Percentiles rank a stretch among this genome's conserved stretches.
Evolutionary conservation across 2,797 vertebrate species (phyloP).

Genomic region (Poeciliopsis presidionis): DNA sequence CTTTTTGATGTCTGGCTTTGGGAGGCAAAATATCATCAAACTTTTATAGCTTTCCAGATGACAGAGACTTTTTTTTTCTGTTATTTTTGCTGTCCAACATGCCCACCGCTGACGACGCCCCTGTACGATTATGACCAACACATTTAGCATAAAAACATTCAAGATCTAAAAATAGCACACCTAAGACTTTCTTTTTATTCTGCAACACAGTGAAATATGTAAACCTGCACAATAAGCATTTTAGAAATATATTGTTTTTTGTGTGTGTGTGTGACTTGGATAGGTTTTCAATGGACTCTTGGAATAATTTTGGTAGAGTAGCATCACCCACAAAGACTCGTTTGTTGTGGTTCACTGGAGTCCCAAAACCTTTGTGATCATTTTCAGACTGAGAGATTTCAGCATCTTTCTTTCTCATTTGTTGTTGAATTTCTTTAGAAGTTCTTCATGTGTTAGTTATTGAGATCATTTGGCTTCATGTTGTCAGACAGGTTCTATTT

Average conservation of each 20-base stretch:
- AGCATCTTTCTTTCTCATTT: background rate
- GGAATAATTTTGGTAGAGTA: background rate
- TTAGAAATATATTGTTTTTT: background rate
- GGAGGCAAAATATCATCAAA: constrained; percentile 57
- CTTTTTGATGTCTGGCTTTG: constrained; percentile 27
- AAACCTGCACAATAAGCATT: background rate
- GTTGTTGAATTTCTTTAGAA: background rate
- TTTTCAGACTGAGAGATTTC: background rate
- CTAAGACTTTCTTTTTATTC: constrained; percentile 11
- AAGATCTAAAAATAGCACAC: constrained; percentile 53
- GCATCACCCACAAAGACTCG: background rate
- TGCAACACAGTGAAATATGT: background rate
- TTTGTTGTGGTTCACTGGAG: background rate
- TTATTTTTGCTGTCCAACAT: constrained; percentile 64
- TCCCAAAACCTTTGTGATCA: background rate
- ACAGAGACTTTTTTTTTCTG: constrained; percentile 47
- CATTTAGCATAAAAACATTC: constrained; percentile 54
- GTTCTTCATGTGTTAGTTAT: background rate
- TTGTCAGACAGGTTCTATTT: background rate
- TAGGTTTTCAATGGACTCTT: background rate
- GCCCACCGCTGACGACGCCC: constrained; percentile 36
- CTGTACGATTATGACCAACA: constrained; percentile 51
- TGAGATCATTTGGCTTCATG: background rate
- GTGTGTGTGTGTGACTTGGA: background rate
- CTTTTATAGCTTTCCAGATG: constrained; percentile 70